phyloP scores from a whole-genome alignment of 1,140 invertebrate genomes.

The Drosophila navojoa region DNA sequence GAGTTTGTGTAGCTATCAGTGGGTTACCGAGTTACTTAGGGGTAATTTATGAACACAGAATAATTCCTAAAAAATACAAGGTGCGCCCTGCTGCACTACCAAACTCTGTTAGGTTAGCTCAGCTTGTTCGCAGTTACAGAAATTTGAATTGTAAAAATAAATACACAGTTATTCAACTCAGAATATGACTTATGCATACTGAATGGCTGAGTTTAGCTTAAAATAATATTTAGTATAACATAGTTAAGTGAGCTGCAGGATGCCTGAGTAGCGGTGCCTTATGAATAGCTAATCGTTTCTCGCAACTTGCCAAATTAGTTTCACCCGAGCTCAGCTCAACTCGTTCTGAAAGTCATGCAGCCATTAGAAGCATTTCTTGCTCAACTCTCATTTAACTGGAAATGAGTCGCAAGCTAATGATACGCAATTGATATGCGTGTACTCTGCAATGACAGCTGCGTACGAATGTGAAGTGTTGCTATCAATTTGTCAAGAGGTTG shows the following conservation, averaged over 20 bases:
- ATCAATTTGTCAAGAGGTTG: constrained; percentile 11
- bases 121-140: too few relatives aligned
- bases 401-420: constrained; percentile 3
- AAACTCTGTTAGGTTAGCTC: constrained; percentile 8
- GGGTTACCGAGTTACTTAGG: constrained; percentile 53
- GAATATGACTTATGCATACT: too few relatives aligned
- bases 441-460: constrained; percentile 15
- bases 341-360: constrained; percentile 10
- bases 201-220: neutral
- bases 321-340: neutral
- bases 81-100: constrained; percentile 7
- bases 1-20: constrained; percentile 11
- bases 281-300: neutral
- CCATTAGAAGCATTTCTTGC: constrained; percentile 5
- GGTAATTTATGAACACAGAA: constrained; percentile 49
- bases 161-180: neutral
- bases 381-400: neutral
- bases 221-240: neutral
- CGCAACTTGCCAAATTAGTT: neutral
- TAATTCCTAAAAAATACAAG: constrained; percentile 23
- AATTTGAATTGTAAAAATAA: too few relatives aligned
- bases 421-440: constrained; percentile 1
- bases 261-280: neutral
- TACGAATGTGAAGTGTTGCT: constrained; percentile 17
- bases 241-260: neutral